Base-by-base conservation (phyloP, 2,113 vertebrate genomes). In the Eleginops maclovinus region DNA sequence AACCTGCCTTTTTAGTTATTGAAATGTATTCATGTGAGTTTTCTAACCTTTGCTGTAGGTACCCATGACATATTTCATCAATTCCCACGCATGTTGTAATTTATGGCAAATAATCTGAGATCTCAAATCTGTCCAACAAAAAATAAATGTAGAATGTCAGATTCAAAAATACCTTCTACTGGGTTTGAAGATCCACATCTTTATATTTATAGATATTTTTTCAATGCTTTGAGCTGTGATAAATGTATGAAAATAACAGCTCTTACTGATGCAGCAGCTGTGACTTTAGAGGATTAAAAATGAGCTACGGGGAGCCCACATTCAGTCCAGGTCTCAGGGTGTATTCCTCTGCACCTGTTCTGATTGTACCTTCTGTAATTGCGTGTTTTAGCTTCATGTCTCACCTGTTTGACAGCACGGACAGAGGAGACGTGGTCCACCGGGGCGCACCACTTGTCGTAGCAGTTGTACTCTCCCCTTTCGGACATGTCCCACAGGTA, bases 381-480 rank as follows among this genome's bases (percentile, higher is more conserved):
- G 1, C 46, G 26, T 36, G 31, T 36, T 49, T 28, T 15, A 31
- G 21, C 15, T 2, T 17, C 40, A 2, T 16, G 24, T 19, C 53
- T 83, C 71, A 95, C 95, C 94, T 94, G 94, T 83, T 92, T 95
- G 69, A 95, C 86, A 3, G 93, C 53, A 4, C 92, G 92, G 47
- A 95, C 94, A 0, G 95, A 95, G 72, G 92, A 86, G 21, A 95
- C 55, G 56, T 89, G 93, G 87, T 95, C 95, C 61, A 74, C 87
- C 83, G 93, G 93, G 10, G 90, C 92, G 21, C 93, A 93, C 95
- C 94, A 93, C 76, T 84, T 92, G 74, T 92, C 92, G 24, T 85
- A 92, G 84, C 92, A 95, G 93, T 92, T 94, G 89, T 95, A 95
- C 88, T 95, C 93, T 0, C 94, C 94, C 2, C 87, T 69, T 17